These are phyloP conservation scores for Apistogramma diplotaenia DNA, from an alignment of 2,113 vertebrate species.

Conservation along the genomic window DNA sequence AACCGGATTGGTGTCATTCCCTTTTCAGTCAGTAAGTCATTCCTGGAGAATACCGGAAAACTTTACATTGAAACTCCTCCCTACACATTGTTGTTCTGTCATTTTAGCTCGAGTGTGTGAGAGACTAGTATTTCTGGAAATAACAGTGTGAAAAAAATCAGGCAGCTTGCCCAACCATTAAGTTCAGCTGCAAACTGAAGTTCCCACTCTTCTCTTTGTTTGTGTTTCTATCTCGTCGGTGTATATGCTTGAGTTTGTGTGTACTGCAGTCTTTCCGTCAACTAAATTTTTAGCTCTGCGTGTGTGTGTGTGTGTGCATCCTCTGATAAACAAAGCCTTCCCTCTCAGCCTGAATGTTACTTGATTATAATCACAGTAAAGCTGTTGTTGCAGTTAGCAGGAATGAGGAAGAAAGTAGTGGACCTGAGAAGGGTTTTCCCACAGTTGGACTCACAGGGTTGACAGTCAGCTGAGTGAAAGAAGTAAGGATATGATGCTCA, in stretches of 20 bases:
- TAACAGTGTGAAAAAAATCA: neutral
- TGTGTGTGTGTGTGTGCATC: slow-evolving; percentile 25
- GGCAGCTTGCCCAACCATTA: neutral
- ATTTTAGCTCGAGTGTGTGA: neutral
- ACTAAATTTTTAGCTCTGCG: neutral
- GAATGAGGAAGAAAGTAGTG: slow-evolving; percentile 66
- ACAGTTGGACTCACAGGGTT: slow-evolving; percentile 7
- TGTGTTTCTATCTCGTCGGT: neutral
- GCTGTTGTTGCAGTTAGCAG: slow-evolving; percentile 14
- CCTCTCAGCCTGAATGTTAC: slow-evolving; percentile 39
- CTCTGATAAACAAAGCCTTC: slow-evolving; percentile 59
- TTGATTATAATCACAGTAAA: slow-evolving; percentile 51
- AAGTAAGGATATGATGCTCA: neutral
- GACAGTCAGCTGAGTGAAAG: slow-evolving; percentile 51
- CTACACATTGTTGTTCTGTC: neutral
- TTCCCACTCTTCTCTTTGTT: neutral
- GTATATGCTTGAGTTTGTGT: neutral
- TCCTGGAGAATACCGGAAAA: neutral
- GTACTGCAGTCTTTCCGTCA: neutral
- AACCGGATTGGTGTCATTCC: neutral
- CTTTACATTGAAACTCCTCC: neutral
- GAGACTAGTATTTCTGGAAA: neutral
- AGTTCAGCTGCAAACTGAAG: neutral
- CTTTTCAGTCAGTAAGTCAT: neutral
- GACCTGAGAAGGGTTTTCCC: slow-evolving; percentile 51